Base-by-base conservation (phyloP, 2,113 vertebrate species). In the Opisthocomus hoazin region DNA sequence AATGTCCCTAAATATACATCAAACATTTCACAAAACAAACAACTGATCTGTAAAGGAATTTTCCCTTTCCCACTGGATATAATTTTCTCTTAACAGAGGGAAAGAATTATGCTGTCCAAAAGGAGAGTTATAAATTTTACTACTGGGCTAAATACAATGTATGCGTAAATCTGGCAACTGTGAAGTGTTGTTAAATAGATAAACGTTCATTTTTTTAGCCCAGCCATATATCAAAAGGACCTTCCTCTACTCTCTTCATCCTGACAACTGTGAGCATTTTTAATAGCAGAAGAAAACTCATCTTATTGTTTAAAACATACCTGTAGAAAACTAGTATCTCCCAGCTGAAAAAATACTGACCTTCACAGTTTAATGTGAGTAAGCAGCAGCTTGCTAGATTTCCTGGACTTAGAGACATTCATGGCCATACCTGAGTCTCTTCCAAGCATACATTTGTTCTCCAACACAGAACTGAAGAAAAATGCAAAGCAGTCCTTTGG, bases 181-280 rank as follows among this genome's bases (percentile, higher is more conserved):
- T 89, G 94, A 95, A 82, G 45, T 76, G 78, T 74, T 93, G 85
- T 88, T 90, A 95, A 95, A 94, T 46, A 97, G 96, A 96, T 95
- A 94, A 94, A 97, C 13, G 46, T 89, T 73, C 73, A 57, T 34
- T 6, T 39, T 23, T 96, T 94, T 58, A 81, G 58, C 58, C 39
- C 65, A 81, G 43, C 3, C n/a, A 22, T 95, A 63, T 63, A 92
- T 96, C 83, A 86, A 77, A 66, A 87, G 43, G 58, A 73, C 80
- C 60, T 91, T 91, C 11, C 29, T n/a, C 60, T 78, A 91, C 26
- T 87, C 50, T 90, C 41, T 66, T 90, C 65, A 77, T 90, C 46
- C 64, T 90, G 70, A 71, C 74, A 73, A 37, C 41, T 77, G 17
- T 1, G 1, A 93, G 43, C 23, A 90, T 91, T 87, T 94, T 76